Percentiles rank a stretch among this genome's conserved stretches.
These are phyloP conservation scores for Hyles lineata DNA, from an alignment of 2,888 invertebrate genomes.

Conservation along the genomic window DNA sequence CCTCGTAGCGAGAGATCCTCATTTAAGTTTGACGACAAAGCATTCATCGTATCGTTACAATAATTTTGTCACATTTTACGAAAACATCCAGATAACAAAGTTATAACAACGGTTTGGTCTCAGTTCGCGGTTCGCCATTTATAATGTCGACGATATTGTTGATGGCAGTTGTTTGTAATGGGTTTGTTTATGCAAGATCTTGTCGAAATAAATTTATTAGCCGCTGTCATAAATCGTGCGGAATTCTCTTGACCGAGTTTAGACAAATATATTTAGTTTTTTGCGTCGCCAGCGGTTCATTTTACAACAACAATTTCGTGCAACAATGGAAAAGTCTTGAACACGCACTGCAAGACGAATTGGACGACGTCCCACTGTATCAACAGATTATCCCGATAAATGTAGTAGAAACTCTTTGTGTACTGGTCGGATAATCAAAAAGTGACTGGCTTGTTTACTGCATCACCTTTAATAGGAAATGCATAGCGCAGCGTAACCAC, in stretches of 20 bases:
- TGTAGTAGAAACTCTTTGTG: neutral
- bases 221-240: slow-evolving; percentile 11
- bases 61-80: slow-evolving; percentile 39
- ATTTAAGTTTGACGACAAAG: slow-evolving; percentile 44
- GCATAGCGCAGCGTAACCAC: too few species aligned
- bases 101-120: slow-evolving; percentile 32
- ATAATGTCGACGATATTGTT: slow-evolving; percentile 37
- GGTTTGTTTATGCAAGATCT: slow-evolving; percentile 34
- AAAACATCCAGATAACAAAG: slow-evolving; percentile 41
- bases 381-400: slow-evolving; percentile 4
- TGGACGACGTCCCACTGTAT: neutral
- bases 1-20: neutral
- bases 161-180: slow-evolving; percentile 34
- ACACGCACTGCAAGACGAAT: neutral
- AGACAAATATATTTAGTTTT: slow-evolving; percentile 15
- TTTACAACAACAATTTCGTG: neutral
- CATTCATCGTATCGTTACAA: slow-evolving; percentile 34
- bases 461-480: too few species aligned
- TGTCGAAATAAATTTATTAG: slow-evolving; percentile 25
- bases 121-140: slow-evolving; percentile 25
- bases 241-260: slow-evolving; percentile 17
- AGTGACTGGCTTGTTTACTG: neutral
- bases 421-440: neutral
- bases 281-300: neutral
- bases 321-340: neutral